Percentiles rank a stretch among this genome's conserved stretches.
Evolutionary conservation across 2,113 vertebrate species (phyloP).

Genomic region (Oryzias woworae): DNA sequence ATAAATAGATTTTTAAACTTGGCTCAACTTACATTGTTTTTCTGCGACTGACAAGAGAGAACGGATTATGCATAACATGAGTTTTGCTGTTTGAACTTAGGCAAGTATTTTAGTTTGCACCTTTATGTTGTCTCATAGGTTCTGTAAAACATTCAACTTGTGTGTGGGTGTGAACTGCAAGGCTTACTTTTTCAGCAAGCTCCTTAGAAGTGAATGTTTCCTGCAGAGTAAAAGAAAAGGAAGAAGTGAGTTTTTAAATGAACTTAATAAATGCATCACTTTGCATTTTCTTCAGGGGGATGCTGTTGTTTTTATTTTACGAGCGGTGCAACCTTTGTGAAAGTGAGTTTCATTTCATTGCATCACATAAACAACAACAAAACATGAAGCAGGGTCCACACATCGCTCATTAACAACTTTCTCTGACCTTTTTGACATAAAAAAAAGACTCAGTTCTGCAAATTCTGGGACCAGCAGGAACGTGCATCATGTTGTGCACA

Average conservation of each 20-base stretch:
- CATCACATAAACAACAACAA: constrained; percentile 59
- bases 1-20: too few relatives aligned
- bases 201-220: constrained; percentile 68
- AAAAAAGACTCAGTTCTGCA: constrained; percentile 32
- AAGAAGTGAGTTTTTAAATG: background rate
- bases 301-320: constrained; percentile 31
- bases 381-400: constrained; percentile 24
- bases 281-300: constrained; percentile 9
- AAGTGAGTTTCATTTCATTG: constrained; percentile 54
- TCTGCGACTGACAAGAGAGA: too few relatives aligned
- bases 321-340: constrained; percentile 7
- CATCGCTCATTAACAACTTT: constrained; percentile 42
- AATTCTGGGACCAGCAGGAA: constrained; percentile 36
- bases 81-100: too few relatives aligned
- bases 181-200: constrained; percentile 73
- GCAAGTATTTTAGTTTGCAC: background rate
- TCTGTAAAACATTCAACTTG: background rate
- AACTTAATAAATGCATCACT: constrained; percentile 7
- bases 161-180: constrained; percentile 11
- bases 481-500: constrained; percentile 29
- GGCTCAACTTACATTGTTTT: too few relatives aligned
- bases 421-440: constrained; percentile 25
- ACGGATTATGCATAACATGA: too few relatives aligned
- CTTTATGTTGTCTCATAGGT: background rate
- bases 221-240: constrained; percentile 42